A percentile compares a stretch with the other conserved stretches of the same genome.
phyloP scores from a whole-genome alignment of 2,888 invertebrate genomes.

The Steinernema carpocapsae region DNA sequence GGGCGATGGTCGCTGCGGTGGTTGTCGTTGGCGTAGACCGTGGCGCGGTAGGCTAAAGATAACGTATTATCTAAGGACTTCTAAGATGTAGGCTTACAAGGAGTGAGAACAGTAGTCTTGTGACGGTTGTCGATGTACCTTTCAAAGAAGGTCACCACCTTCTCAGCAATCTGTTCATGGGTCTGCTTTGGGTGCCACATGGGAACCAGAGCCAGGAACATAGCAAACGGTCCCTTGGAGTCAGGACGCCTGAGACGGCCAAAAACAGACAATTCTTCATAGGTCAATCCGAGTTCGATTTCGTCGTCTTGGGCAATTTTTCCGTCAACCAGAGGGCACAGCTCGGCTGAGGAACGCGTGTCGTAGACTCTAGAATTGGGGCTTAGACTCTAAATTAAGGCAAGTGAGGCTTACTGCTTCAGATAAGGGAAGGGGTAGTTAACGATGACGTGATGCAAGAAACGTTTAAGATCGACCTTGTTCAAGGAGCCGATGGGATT shows the following conservation, averaged over 20 bases:
- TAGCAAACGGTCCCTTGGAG: conserved; percentile 85
- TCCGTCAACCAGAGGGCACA: conserved; percentile 80
- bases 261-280: conserved; percentile 83
- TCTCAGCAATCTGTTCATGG: conserved; percentile 78
- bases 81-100: conserved; percentile 69
- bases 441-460: conserved; percentile 71
- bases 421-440: conserved; percentile 50
- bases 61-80: background rate
- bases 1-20: conserved; percentile 87
- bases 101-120: conserved; percentile 96
- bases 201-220: conserved; percentile 89
- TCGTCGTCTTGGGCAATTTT: conserved; percentile 67
- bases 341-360: conserved; percentile 92
- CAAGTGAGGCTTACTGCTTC: conserved; percentile 30
- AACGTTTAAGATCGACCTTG: conserved; percentile 82
- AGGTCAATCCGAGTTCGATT: conserved; percentile 80
- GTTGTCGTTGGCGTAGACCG: conserved; percentile 94
- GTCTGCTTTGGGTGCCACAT: conserved; percentile 76
- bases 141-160: conserved; percentile 89
- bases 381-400: background rate
- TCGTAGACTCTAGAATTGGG: conserved; percentile 77
- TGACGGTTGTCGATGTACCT: conserved; percentile 96
- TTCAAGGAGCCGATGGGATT: conserved; percentile 98
- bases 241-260: conserved; percentile 82
- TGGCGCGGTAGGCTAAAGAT: conserved; percentile 82